These are phyloP conservation scores for Montipora sp. DNA, from an alignment of 64 coral and sea anemone genomes.

Conservation along the genomic window DNA sequence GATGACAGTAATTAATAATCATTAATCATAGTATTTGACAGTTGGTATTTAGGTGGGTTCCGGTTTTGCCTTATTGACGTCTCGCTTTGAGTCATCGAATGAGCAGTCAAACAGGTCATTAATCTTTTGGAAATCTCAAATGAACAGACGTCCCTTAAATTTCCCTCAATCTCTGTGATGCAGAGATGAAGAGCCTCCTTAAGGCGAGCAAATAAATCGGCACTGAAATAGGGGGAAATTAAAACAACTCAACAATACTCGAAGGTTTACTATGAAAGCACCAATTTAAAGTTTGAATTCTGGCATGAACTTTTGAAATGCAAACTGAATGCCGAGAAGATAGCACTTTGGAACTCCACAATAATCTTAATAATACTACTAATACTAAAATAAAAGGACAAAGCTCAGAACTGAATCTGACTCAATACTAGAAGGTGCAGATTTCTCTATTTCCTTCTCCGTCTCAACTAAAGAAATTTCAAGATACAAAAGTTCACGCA, in stretches of 20 bases:
- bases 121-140: constrained; percentile 38
- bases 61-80: neutral
- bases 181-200: neutral
- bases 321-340: no score
- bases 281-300: no score
- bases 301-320: neutral
- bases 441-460: neutral
- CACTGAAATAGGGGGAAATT: neutral
- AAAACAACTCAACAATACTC: neutral
- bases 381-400: no score
- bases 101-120: constrained; percentile 22
- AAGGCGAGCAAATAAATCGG: neutral
- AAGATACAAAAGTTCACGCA: no score
- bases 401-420: neutral
- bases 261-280: no score
- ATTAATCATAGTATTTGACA: constrained; percentile 39
- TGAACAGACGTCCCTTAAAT: neutral
- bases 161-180: constrained; percentile 8
- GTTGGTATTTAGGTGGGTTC: neutral
- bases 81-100: neutral
- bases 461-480: neutral
- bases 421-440: neutral
- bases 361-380: no score
- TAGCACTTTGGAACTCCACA: no score
- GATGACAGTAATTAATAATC: constrained; percentile 63